Base-by-base conservation (phyloP, 1,140 invertebrate species). In the Caerostris darwini region DNA sequence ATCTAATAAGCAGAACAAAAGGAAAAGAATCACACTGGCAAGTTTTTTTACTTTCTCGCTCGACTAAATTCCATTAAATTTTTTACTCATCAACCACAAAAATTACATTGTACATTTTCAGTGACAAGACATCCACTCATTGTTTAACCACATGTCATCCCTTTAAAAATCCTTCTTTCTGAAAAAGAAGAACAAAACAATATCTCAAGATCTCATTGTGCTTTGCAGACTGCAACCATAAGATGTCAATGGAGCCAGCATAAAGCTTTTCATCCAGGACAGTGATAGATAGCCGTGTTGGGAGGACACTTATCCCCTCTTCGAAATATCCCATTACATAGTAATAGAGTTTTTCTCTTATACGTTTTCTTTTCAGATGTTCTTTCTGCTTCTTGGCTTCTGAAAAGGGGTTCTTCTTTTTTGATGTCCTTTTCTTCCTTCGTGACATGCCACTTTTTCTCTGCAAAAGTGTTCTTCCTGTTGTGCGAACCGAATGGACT, bases 301-400 rank as follows among this genome's bases (percentile, higher is more conserved):
- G 14, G 67, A 88, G 61, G 58, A 88, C 86, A 88, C 86, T 88
- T 88, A 64, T 67, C 86, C 86, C 67, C 53, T 61, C 58, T 50
- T 53, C 59, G 61, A 59, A 88, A 67, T 88, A 88, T 88, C 86
- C 86, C 19, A 88, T 88, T 88, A 88, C 86, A 88, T 67, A 88
- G 86, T 67, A 88, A 88, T 88, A 88, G 86, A 88, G 86, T 88
- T 88, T 81, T 88, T 88, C 61, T 88, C 19, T 88, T 88, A 85
- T 85, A n/a, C 82, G 57, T 85, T 58, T 85, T 17, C 57, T 88
- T 88, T 81, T 67, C 50, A 67, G 34, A 67, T 67, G 17, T 88
- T 19, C 57, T 85, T 59, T 85, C 58, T 85, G 17, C 34, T 81
- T 19, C 19, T 34, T 85, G 19, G 17, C 50, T 77, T 81, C n/a